Evolutionary conservation across 2,888 invertebrate genomes (phyloP).

Genomic region (Synergus umbraculus): DNA sequence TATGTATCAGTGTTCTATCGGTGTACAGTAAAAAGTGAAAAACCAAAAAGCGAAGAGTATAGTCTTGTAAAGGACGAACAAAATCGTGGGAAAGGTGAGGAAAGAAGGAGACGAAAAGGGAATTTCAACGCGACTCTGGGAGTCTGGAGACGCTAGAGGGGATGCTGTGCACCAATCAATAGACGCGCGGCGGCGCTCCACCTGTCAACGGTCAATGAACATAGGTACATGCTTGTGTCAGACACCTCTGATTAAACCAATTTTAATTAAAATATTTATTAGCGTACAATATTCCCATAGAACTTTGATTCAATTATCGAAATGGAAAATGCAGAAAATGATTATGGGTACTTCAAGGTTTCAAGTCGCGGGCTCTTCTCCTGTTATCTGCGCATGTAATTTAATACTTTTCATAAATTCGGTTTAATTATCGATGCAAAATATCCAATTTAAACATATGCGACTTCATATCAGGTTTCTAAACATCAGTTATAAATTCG

Average conservation of each 20-base stretch:
- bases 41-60: not conserved
- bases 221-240: slow-evolving; percentile 44
- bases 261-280: not conserved
- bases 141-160: slow-evolving; percentile 51
- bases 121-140: slow-evolving; percentile 36
- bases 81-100: not conserved
- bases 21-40: not conserved
- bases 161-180: slow-evolving; percentile 68
- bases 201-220: slow-evolving; percentile 68
- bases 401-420: not conserved
- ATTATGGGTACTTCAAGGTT: not conserved
- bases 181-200: slow-evolving; percentile 70
- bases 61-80: not conserved
- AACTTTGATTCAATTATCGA: not conserved
- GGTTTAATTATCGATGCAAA: too few relatives aligned
- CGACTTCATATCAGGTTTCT: too few relatives aligned
- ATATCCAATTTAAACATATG: too few relatives aligned
- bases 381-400: not conserved
- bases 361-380: not conserved
- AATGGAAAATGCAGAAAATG: not conserved
- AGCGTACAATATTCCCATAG: not conserved
- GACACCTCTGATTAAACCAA: not conserved
- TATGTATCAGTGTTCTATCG: not conserved
- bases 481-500: too few relatives aligned
- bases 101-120: slow-evolving; percentile 21